Percentiles rank a stretch among this genome's conserved stretches.
phyloP scores from a whole-genome alignment of 2,888 invertebrate species.

The Tipula confusa region DNA sequence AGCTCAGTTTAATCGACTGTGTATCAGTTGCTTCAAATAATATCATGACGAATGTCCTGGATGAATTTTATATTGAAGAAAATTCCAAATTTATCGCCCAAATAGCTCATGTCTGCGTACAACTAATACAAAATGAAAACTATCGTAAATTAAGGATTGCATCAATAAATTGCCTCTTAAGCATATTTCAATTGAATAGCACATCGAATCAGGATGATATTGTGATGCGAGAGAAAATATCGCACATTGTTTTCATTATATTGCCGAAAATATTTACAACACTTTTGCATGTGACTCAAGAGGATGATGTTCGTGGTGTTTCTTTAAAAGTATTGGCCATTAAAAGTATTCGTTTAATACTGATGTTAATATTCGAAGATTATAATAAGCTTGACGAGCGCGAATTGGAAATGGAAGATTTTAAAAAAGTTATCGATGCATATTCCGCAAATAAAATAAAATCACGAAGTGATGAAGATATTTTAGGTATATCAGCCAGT shows the following conservation, averaged over 20 bases:
- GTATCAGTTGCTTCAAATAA: constrained; percentile 42
- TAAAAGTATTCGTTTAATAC: constrained; percentile 43
- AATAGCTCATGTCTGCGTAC: constrained; percentile 60
- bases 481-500: constrained; percentile 39
- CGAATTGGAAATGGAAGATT: constrained; percentile 4
- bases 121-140: constrained; percentile 63
- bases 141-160: constrained; percentile 55
- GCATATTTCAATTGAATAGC: constrained; percentile 59
- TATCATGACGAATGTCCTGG: constrained; percentile 50
- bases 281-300: constrained; percentile 51
- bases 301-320: constrained; percentile 57
- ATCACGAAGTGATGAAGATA: constrained; percentile 35
- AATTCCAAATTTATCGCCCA: constrained; percentile 60
- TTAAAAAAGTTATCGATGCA: neutral
- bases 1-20: constrained; percentile 44
- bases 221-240: constrained; percentile 53
- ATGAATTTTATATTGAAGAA: constrained; percentile 54
- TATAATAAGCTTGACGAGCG: constrained; percentile 40
- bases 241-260: constrained; percentile 56
- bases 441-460: neutral
- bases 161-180: constrained; percentile 59
- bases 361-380: constrained; percentile 46
- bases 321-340: constrained; percentile 45
- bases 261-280: constrained; percentile 57
- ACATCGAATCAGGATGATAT: constrained; percentile 54